Percentiles rank a stretch among this genome's conserved stretches.
These are phyloP conservation scores for Catharus minimus DNA, from an alignment of 2,113 vertebrate genomes.

Conservation along the genomic window DNA sequence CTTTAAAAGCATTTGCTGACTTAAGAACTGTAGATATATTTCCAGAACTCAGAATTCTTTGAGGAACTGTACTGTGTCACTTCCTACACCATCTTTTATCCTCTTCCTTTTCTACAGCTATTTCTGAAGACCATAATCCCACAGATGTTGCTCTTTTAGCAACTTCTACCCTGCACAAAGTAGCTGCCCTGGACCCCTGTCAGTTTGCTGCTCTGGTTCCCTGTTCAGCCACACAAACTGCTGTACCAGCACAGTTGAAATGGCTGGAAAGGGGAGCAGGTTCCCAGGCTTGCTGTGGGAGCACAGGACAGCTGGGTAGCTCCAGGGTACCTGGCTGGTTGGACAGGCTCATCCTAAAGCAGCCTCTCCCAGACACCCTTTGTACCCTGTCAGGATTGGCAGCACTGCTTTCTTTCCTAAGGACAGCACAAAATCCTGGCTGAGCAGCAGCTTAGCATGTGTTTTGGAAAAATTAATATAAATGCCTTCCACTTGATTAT, in stretches of 20 bases:
- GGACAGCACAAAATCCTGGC: neutral
- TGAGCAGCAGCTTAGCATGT: neutral
- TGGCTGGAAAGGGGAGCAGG: neutral
- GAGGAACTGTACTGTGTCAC: neutral
- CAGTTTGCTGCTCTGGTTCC: neutral
- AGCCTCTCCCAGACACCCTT: neutral
- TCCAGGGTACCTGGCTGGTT: conserved; percentile 5
- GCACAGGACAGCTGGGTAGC: neutral
- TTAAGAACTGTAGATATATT: neutral
- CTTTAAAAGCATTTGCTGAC: neutral
- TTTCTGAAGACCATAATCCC: neutral
- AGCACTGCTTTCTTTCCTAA: neutral
- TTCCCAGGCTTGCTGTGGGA: neutral
- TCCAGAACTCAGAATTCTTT: neutral
- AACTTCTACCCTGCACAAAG: neutral
- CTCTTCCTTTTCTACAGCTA: conserved; percentile 35
- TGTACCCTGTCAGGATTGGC: neutral
- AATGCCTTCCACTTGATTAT: neutral
- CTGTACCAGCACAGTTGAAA: neutral
- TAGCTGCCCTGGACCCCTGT: neutral
- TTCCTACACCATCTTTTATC: conserved; percentile 5
- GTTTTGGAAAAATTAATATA: conserved; percentile 17
- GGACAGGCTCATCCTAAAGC: neutral
- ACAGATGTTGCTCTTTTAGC: neutral
- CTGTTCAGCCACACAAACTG: neutral